Evolutionary conservation across 2,888 invertebrate genomes (phyloP).

Genomic region (Macrophya alboannulata): DNA sequence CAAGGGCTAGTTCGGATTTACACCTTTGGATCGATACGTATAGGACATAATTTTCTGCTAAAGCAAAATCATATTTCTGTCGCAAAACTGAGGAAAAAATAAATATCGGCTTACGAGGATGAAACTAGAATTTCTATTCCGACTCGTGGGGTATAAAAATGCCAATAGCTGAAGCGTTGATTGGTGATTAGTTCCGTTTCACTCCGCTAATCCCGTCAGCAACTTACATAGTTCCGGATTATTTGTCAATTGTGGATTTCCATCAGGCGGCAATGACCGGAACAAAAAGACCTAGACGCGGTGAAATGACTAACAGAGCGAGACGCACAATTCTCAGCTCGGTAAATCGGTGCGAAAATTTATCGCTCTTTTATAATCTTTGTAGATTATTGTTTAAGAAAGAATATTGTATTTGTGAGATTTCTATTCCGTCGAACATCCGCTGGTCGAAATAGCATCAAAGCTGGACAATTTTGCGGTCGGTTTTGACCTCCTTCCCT

Average conservation of each 20-base stretch:
- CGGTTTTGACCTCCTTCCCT: constrained; percentile 17
- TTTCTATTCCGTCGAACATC: not conserved
- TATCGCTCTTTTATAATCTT: not conserved
- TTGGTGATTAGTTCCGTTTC: not conserved
- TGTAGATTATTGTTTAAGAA: not conserved
- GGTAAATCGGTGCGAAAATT: not conserved
- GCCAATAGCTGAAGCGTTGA: too few species aligned
- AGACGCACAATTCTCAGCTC: not conserved
- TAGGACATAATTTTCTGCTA: too few species aligned
- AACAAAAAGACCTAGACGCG: not conserved
- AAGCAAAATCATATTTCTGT: not conserved
- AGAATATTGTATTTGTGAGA: not conserved
- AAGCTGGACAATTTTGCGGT: not conserved
- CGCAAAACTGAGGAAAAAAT: not conserved
- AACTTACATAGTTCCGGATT: not conserved
- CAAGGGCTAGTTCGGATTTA: too few species aligned
- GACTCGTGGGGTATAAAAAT: not conserved
- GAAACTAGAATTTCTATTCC: too few species aligned
- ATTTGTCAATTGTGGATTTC: not conserved
- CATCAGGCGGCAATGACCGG: not conserved
- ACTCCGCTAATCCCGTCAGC: not conserved
- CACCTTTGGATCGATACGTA: too few species aligned
- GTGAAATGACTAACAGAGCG: not conserved
- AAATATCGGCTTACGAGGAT: not conserved
- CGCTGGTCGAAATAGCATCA: not conserved